Evolutionary conservation across 2,797 vertebrate species (phyloP), one percentile per base, ranked within the genome.

Genomic region (Scarus forsteni): DNA sequence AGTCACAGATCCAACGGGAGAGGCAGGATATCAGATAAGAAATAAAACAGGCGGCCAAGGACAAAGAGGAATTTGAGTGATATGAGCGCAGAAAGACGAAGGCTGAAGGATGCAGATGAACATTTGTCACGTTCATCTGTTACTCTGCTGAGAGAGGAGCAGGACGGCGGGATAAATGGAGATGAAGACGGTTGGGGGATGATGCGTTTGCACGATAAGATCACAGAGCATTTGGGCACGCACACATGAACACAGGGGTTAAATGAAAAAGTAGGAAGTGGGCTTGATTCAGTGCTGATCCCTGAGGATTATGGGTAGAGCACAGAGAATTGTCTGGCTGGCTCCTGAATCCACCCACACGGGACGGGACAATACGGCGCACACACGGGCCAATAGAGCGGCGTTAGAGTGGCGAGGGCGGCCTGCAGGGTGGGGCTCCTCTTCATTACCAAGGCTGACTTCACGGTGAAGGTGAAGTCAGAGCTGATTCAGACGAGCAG

Each of bases 381-480:
- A 62, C 9, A 55, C 15, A 51, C 16, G 54, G 2, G 45, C 70
- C 53, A 70, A 71, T 73, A 73, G 67, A 51, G 9, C 0, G 2
- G 49, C 56, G 79, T 78, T 70, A 59, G 77, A n/a, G 53, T 60
- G 78, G 62, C 0, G 35, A 60, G 67, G 42, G 69, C 1, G 27
- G 66, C 71, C 64, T 70, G 46, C 19, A 66, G 90, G 85, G 85
- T 77, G 82, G 86, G 80, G 80, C 78, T 54, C 78, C 66, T 60
- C 73, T 76, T 88, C 89, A 92, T 93, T 91, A 93, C 81, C 46
- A 73, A 94, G 88, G 89, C 91, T 94, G 92, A 94, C 89, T 92
- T 94, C 91, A 93, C 87, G 14, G 61, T 52, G 68, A 49, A 85
- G 87, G 84, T 92, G 91, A 94, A 91, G 85, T 92, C 92, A 93